Conservation (phyloP, 1,140 invertebrate species). For the Venturia canescens region DNA sequence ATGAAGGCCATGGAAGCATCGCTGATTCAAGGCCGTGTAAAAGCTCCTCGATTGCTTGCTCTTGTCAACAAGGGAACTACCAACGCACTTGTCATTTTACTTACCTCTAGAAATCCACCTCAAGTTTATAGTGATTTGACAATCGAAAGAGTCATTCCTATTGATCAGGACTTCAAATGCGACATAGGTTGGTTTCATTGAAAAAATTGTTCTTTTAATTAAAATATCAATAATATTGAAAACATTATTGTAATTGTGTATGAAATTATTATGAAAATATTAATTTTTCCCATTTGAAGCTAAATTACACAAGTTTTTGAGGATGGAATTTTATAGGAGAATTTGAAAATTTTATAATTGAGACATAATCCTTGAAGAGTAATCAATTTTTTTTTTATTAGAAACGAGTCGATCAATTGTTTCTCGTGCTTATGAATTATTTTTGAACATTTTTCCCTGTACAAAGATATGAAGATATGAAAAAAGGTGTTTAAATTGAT, state of each 20-base stretch:
- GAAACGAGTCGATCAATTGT: no score
- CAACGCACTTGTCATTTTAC: conserved; percentile 82
- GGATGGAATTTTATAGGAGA: no score
- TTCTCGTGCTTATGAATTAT: no score
- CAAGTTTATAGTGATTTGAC: conserved; percentile 83
- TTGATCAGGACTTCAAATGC: conserved; percentile 86
- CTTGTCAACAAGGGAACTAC: conserved; percentile 82
- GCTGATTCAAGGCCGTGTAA: conserved; percentile 78
- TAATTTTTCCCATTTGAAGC: no score
- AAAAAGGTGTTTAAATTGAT: background rate
- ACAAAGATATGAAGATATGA: no score
- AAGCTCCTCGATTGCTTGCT: conserved; percentile 79
- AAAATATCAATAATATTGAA: conserved; percentile 29
- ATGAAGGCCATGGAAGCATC: conserved; percentile 75
- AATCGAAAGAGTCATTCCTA: conserved; percentile 85
- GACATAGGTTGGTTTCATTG: conserved; percentile 81
- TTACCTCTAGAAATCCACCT: conserved; percentile 79
- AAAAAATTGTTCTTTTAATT: background rate
- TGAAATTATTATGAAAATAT: no score
- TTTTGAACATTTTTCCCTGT: no score
- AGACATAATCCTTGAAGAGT: no score
- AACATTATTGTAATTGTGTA: no score
- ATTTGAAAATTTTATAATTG: no score
- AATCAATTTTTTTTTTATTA: no score
- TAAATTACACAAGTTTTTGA: conserved; percentile 40